Base-by-base conservation (phyloP, 2,888 invertebrate genomes). In the Euphydryas editha region DNA sequence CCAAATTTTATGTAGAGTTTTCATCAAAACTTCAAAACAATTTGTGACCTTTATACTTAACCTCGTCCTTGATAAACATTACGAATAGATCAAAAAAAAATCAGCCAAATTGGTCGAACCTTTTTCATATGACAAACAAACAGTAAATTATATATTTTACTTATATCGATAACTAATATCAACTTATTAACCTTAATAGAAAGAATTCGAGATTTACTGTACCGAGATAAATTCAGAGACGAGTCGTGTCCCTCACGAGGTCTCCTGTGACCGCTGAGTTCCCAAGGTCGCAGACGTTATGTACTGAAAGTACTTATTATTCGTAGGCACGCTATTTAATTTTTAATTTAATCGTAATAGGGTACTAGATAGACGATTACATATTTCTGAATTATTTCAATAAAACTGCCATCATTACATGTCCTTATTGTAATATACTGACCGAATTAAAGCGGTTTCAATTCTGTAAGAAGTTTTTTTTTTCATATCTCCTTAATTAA, bases 241-340 rank as follows among this genome's bases (percentile, higher is more conserved):
- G 49, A 51, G n/a, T 54, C 36, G 54, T 8, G 54, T 17, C 54
- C 51, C 36, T 54, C 54, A n/a, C 54, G 30, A 36, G 36, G 54
- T 54, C 54, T 54, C 36, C 54, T 54, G 54, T 54, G 54, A 54
- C 54, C 54, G 54, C 3, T 36, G 36, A 30, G 17, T 10, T 36
- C 30, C 17, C 54, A 36, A 54, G 54, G 54, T 54, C 54, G 54
- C 54, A 54, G 54, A 54, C 54, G 30, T 54, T 36, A 36, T 30
- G 54, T 54, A 54, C 36, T 30, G 10, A 36, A 54, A 17, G 17
- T 30, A 36, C 54, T 54, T 36, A 36, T 36, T 54, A 54, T 30
- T 54, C 11, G n/a, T 17, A 36, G 8, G 17, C 17, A 51, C 11
- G 30, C n/a, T n/a, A 54, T 36, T 36, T 10, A 17, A 17, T 17